Conservation (phyloP, 2,888 invertebrate species). For the Pimpla rufipes region DNA sequence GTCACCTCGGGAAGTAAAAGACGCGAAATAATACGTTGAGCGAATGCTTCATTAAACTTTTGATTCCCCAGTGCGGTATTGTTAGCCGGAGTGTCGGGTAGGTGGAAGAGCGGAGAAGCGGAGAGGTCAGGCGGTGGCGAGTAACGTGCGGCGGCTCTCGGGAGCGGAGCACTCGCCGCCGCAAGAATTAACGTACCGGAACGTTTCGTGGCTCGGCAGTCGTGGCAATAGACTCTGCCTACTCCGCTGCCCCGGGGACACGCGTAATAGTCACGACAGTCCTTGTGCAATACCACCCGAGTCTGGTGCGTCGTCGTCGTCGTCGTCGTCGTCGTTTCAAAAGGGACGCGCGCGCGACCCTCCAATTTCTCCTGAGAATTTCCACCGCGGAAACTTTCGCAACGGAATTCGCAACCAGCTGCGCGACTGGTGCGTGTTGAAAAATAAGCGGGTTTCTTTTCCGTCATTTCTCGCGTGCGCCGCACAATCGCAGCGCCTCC, state of each 20-base stretch:
- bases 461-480: too few species aligned
- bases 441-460: not conserved
- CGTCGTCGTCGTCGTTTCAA: slow-evolving; percentile 17
- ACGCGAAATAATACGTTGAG: not conserved
- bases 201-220: slow-evolving; percentile 27
- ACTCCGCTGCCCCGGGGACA: slow-evolving; percentile 16
- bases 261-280: slow-evolving; percentile 60
- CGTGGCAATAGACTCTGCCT: slow-evolving; percentile 2
- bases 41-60: slow-evolving; percentile 15
- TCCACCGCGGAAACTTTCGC: slow-evolving; percentile 44
- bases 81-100: not conserved
- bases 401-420: slow-evolving; percentile 13
- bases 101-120: too few species aligned
- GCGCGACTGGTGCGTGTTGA: too few species aligned
- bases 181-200: slow-evolving; percentile 61
- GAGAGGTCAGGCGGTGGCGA: slow-evolving; percentile 17
- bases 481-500: too few species aligned
- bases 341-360: slow-evolving; percentile 28
- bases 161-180: slow-evolving; percentile 11
- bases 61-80: not conserved
- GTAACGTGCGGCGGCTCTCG: not conserved
- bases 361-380: slow-evolving; percentile 53
- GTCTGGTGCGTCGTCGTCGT: slow-evolving; percentile 1
- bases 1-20: not conserved
- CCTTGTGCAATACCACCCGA: slow-evolving; percentile 51